Base-by-base conservation (phyloP, 2,113 vertebrate species). In the Thalassarche chlororhynchos region DNA sequence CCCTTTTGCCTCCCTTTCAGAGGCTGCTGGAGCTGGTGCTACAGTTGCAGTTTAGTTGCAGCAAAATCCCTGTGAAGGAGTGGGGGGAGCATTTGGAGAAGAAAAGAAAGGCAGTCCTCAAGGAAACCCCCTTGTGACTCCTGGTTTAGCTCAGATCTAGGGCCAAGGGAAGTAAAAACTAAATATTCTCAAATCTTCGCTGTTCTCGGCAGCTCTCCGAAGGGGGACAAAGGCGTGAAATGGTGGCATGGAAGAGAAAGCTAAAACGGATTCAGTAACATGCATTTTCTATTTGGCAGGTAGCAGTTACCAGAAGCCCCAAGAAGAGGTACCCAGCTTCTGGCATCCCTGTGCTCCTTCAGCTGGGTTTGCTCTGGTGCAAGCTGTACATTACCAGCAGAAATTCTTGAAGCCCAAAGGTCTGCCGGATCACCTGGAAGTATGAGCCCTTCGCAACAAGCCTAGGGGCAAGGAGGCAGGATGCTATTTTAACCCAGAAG, bases 1-100 rank as follows among this genome's bases (percentile, higher is more conserved):
- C 9, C 0, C 17, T 89, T 55, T 57, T 0, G 0, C 11, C 31
- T 61, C 29, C 7, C 14, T 76, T 92, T 68, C 54, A 54, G 77
- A 54, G 47, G 19, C 47, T 81, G n/a, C 42, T 76, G n/a, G 29
- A 87, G 42, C n/a, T 81, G 60, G 19, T 80, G 60, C 29, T 80
- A 31, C 21, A n/a, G 10, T 25, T 61, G 42, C 31, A 17, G 6
- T 38, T 64, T 28, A 71, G 72, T 20, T 68, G 17, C 69, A 87
- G 40, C 10, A 68, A 71, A 44, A 84, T 60, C 34, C 55, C 28
- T 2, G 0, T 0, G 3, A 82, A 77, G 42, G 46, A 77, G 28
- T 0, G 2, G 23, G 49, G 62, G 26, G 23, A 89, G 31, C 16
- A 10, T n/a, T 21, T 72, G 77, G 32, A 82, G 69, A 64, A 75